Conservation (phyloP, 1,140 invertebrate species). For the Bombus superbus region DNA sequence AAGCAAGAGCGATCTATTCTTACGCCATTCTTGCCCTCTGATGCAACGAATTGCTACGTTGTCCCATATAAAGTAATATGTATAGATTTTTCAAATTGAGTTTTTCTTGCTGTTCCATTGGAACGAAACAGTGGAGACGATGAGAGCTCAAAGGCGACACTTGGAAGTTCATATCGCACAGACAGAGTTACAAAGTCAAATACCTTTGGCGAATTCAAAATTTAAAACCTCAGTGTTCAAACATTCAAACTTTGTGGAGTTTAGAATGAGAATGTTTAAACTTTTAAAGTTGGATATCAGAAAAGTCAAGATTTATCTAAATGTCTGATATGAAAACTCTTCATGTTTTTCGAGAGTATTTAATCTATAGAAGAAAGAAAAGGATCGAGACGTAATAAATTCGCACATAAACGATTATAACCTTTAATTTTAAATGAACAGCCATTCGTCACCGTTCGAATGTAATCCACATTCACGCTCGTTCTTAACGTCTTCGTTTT, state of each 20-base stretch:
- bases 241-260: not conserved
- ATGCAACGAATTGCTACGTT: not conserved
- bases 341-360: not conserved
- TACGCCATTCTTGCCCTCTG: not conserved
- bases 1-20: not conserved
- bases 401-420: no score
- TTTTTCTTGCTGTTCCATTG: not conserved
- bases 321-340: not conserved
- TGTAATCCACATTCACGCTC: no score
- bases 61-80: not conserved
- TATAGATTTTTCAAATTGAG: not conserved
- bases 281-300: not conserved
- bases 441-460: no score
- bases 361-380: not conserved
- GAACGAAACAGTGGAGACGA: not conserved
- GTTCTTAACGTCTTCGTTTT: not conserved
- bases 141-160: not conserved
- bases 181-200: no score
- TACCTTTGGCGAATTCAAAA: not conserved
- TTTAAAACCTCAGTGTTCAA: not conserved
- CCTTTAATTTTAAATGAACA: not conserved
- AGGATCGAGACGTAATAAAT: not conserved
- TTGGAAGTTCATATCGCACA: not conserved
- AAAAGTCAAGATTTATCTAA: not conserved
- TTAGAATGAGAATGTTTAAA: not conserved